These are phyloP conservation scores for Drosophila ananassae DNA, from an alignment of 1,140 invertebrate genomes.

Conservation along the genomic window DNA sequence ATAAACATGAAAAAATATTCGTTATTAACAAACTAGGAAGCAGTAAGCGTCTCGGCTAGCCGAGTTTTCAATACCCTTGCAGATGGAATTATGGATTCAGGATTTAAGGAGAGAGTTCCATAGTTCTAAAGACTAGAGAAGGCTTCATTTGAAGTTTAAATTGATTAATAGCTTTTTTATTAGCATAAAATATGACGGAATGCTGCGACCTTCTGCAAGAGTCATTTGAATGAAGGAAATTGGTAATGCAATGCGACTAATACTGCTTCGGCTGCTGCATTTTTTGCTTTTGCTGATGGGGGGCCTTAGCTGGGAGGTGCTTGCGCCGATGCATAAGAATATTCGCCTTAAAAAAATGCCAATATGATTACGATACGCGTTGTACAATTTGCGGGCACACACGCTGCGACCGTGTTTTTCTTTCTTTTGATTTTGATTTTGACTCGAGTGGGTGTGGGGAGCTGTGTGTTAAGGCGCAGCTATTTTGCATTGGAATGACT, in stretches of 20 bases:
- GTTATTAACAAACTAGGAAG: conserved; percentile 42
- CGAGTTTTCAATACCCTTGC: conserved; percentile 40
- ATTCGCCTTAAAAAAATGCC: conserved; percentile 50
- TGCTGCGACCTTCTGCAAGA: conserved; percentile 26
- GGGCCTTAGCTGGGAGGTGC: conserved; percentile 47
- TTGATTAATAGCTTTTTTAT: background rate
- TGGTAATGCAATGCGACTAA: conserved; percentile 43
- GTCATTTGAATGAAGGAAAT: conserved; percentile 19
- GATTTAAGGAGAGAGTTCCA: background rate
- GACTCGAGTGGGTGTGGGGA: conserved; percentile 30
- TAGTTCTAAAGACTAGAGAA: background rate
- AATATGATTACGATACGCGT: conserved; percentile 54
- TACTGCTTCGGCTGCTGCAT: conserved; percentile 28
- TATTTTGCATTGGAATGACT: conserved; percentile 64
- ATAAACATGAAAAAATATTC: conserved; percentile 24
- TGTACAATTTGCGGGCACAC: conserved; percentile 39
- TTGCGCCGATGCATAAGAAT: conserved; percentile 70
- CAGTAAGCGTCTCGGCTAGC: conserved; percentile 8
- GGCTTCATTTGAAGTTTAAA: background rate
- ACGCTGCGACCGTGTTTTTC: conserved; percentile 26
- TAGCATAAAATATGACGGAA: background rate
- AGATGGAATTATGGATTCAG: background rate
- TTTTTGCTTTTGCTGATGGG: conserved; percentile 28
- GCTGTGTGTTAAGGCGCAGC: conserved; percentile 46
- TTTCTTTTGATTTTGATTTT: background rate